Evolutionary conservation across 2,888 invertebrate genomes (phyloP).

Genomic region (Mesorhabditis spiculigera): DNA sequence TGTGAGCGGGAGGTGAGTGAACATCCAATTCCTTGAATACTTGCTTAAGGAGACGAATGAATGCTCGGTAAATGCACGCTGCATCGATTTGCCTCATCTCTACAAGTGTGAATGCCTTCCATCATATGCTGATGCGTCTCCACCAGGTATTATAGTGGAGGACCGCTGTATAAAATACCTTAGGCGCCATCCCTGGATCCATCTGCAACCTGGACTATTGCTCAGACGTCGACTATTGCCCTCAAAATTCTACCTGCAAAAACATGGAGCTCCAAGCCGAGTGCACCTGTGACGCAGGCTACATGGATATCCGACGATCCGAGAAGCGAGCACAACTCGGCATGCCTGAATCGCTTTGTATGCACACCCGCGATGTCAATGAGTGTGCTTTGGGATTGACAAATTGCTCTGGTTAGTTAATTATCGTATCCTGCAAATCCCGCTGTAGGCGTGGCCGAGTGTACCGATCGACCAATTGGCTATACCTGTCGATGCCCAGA

Average conservation of each 20-base stretch:
- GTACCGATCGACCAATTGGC: slow-evolving; percentile 52
- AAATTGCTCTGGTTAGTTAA: slow-evolving; percentile 47
- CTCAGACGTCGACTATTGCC: slow-evolving; percentile 72
- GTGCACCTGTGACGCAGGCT: slow-evolving; percentile 85
- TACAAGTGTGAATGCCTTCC: slow-evolving; percentile 57
- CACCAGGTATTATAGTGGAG: slow-evolving; percentile 25
- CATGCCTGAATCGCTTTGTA: slow-evolving; percentile 42
- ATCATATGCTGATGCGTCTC: slow-evolving; percentile 52
- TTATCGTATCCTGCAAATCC: neutral
- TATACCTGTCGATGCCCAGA: slow-evolving; percentile 56
- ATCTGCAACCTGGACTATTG: slow-evolving; percentile 55
- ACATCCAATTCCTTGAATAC: neutral
- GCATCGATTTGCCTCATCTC: slow-evolving; percentile 56
- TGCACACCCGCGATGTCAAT: slow-evolving; percentile 53
- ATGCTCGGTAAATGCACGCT: slow-evolving; percentile 53
- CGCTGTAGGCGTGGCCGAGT: slow-evolving; percentile 47
- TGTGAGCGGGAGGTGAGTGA: slow-evolving; percentile 38
- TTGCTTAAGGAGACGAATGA: slow-evolving; percentile 31
- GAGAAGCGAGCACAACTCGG: slow-evolving; percentile 48
- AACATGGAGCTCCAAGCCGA: slow-evolving; percentile 85
- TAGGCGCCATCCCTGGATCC: slow-evolving; percentile 14
- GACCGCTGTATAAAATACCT: neutral
- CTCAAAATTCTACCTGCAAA: slow-evolving; percentile 83
- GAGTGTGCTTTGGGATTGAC: slow-evolving; percentile 57
- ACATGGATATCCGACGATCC: slow-evolving; percentile 66